phyloP scores from a whole-genome alignment of 1,140 invertebrate species.

The Protaetia brevitarsis region DNA sequence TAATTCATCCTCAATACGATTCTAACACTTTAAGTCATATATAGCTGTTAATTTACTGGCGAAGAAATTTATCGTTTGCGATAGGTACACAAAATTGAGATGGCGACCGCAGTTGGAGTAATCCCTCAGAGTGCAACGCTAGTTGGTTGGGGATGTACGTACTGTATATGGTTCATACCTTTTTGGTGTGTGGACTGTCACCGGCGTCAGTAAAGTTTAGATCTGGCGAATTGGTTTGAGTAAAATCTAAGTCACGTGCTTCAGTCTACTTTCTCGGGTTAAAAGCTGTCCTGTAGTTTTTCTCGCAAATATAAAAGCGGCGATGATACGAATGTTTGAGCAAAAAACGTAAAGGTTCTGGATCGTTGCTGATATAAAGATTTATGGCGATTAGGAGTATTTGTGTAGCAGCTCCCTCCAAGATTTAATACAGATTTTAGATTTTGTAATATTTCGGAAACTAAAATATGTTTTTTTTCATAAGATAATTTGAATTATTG shows the following conservation, averaged over 20 bases:
- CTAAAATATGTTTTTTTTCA: too few species aligned
- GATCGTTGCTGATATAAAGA: too few species aligned
- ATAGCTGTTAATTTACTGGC: background rate
- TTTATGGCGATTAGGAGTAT: too few species aligned
- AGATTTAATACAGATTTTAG: too few species aligned
- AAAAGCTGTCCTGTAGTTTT: slow-evolving; percentile 7
- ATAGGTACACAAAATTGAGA: background rate
- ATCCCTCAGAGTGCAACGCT: background rate
- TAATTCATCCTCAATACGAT: background rate
- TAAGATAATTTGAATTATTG: too few species aligned
- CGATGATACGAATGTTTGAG: too few species aligned
- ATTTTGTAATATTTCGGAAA: too few species aligned
- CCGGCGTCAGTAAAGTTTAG: background rate
- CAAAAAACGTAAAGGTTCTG: too few species aligned
- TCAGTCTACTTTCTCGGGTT: background rate
- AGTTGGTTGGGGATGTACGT: background rate
- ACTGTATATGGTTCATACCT: background rate
- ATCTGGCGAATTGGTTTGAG: background rate
- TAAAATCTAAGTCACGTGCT: background rate
- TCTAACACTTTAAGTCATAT: background rate
- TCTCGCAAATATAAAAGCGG: too few species aligned
- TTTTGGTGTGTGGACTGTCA: background rate
- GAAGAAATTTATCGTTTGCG: background rate
- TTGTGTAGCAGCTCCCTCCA: too few species aligned
- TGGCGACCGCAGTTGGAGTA: background rate